Evolutionary conservation across 2,888 invertebrate genomes (phyloP), one percentile per base, ranked within the genome.

Genomic region (Geophilus truncorum): DNA sequence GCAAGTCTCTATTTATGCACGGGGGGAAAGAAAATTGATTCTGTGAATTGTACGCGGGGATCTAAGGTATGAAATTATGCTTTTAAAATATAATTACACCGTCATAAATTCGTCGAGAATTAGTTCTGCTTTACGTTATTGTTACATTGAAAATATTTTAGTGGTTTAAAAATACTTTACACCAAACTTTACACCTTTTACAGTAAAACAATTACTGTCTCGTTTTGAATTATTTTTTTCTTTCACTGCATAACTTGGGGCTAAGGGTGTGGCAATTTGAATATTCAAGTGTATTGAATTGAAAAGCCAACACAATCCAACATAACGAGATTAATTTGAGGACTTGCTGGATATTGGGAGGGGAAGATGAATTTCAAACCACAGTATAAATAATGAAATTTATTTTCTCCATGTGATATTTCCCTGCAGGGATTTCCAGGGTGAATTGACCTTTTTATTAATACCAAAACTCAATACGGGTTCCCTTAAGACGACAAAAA

Each of bases 221-320:
- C 10, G 40, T 34, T 7, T 34, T 34, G 51, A 51, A 9, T 18
- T 51, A 4, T n/a, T 51, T 51, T 51, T 51, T 51, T 18, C 15
- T 51, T 3, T 9, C 57, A 21, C 18, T 7, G 12, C 2, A 57
- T 57, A 21, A 21, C 57, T 57, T 57, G 7, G 10, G 57, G 57
- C 57, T 57, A 57, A 57, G 45, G 12, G 23, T 6, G 57, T 57
- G 57, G 57, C 57, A 57, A 57, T 57, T 57, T 57, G 57, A 57
- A 57, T 57, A 23, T 57, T 57, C 57, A 57, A 57, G 57, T 57
- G 57, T 57, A 57, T 57, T 57, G 57, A 57, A 23, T 57, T 57
- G 57, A 57, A 57, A 57, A 57, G 57, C 57, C 57, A 57, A 57
- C 57, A 57, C 57, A 57, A 57, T 57, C 57, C 57, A 57, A 57